Evolutionary conservation across 2,797 vertebrate species (phyloP).

Genomic region (Carcharodon carcharias): DNA sequence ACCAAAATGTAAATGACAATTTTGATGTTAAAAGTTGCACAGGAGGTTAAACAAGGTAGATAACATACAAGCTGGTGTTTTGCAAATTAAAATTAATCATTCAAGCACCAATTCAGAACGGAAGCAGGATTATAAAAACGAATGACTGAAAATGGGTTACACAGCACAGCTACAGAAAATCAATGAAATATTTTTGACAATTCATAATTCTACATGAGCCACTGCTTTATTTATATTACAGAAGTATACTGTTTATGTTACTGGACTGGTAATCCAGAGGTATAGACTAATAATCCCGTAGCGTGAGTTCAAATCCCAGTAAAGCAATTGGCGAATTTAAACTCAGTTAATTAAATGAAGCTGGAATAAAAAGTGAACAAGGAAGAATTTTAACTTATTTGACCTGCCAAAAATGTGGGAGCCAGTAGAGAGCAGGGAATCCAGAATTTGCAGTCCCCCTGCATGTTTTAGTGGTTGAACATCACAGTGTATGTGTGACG

Average conservation of each 20-base stretch:
- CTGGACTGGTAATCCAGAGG: background rate
- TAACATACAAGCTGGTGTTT: constrained; percentile 29
- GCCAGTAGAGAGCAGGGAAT: background rate
- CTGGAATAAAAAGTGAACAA: background rate
- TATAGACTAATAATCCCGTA: background rate
- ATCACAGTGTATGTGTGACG: background rate
- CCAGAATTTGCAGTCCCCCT: background rate
- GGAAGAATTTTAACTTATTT: too few species aligned
- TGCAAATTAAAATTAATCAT: constrained; percentile 26
- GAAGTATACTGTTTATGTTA: background rate
- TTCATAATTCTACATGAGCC: background rate
- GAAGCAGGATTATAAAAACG: background rate
- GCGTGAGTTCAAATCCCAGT: background rate
- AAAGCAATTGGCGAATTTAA: background rate
- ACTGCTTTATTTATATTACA: background rate
- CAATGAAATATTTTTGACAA: background rate
- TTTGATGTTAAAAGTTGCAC: constrained; percentile 6
- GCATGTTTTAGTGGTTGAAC: background rate
- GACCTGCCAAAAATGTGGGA: too few species aligned
- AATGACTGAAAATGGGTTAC: background rate
- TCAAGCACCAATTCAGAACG: background rate
- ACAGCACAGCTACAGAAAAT: background rate
- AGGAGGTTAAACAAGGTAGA: constrained; percentile 3
- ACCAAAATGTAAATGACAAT: constrained; percentile 7
- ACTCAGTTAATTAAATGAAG: background rate